Evolutionary conservation across 2,113 vertebrate genomes (phyloP), one percentile per base, ranked within the genome.

Genomic region (Microcebus lehilahytsara): DNA sequence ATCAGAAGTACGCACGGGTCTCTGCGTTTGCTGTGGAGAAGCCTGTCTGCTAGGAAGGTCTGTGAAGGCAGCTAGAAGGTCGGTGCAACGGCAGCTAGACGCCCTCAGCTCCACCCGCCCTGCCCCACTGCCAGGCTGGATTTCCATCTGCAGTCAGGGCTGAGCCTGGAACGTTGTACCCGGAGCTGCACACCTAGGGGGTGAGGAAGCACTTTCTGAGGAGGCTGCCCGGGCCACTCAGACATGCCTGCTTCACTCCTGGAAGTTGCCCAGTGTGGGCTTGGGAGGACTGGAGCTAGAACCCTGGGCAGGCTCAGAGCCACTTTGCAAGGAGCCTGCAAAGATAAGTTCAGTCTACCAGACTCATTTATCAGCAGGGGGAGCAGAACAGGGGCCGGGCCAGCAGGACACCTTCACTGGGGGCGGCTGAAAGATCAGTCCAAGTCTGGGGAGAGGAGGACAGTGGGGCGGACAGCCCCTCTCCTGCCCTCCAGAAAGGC

Each of bases 301-400:
- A 81, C 49, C 37, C 32, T 86, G 20, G 77, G 84, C 58, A 91
- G 95, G 83, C 49, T 74, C 81, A 80, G 79, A 51, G 56, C 56
- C 53, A 0, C 77, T 85, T 71, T 30, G 85, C 89, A 60, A 90
- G 95, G 64, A 96, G 86, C 83, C 40, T 66, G 95, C 40, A 95
- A 93, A 91, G 96, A 89, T 67, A 0, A 58, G 78, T 81, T 95
- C 83, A 89, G 66, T 37, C 49, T 88, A 49, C 46, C 74, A 22
- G 85, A 23, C 30, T 30, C 9, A 0, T 14, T 90, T 14, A 34
- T n/a, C 37, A 25, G 20, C 2, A 4, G 22, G 27, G 14, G 60
- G 9, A 94, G 0, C 12, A 30, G 75, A 80, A 83, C 9, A 0
- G 5, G 62, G 17, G 8, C 66, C 67, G 93, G 85, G 77, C 96